Base-by-base conservation (phyloP, 2,797 vertebrate genomes). In the Zenarchopterus dispar region DNA sequence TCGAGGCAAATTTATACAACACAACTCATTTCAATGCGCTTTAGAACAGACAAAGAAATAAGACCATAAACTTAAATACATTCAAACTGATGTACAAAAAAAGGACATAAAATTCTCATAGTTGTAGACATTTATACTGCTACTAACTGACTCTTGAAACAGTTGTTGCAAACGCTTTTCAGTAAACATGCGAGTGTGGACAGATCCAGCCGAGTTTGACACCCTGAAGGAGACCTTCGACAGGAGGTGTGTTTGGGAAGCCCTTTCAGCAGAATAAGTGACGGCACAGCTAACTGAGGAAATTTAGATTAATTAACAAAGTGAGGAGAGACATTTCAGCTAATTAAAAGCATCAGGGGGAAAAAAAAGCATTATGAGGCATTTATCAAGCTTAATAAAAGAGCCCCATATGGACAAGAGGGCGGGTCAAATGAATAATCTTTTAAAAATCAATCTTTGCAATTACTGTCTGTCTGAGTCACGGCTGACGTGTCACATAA, bases 341-440 rank as follows among this genome's bases (percentile, higher is more conserved):
- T 1, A 53, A 56, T 63, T 3, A 51, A 67, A 55, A 19, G 31
- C 13, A 48, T 31, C 8, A 8, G 22, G 13, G 28, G 28, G 17
- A 43, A n/a, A 45, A 19, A 19, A 24, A 62, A 79, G 62, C 49
- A 5, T 16, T 59, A 36, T 19, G 51, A 55, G 63, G 51, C 68
- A 81, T 88, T 84, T 73, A 78, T 86, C 84, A 82, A 63, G 74
- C 84, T 74, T 60, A 80, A 72, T 75, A 43, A 80, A 78, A 88
- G 57, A 10, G 6, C 64, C 77, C 73, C 77, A 46, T 75, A 77
- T 61, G 67, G 80, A 76, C 70, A 62, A 23, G 16, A 65, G 46
- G 85, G 88, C 51, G 52, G 84, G 93, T 92, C 90, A 94, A 93
- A 94, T 91, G 90, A 93, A 89, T 56, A 80, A 39, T 75, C 80